These are phyloP conservation scores for Semaprochilodus insignis DNA, from an alignment of 2,797 vertebrate species.

Conservation along the genomic window DNA sequence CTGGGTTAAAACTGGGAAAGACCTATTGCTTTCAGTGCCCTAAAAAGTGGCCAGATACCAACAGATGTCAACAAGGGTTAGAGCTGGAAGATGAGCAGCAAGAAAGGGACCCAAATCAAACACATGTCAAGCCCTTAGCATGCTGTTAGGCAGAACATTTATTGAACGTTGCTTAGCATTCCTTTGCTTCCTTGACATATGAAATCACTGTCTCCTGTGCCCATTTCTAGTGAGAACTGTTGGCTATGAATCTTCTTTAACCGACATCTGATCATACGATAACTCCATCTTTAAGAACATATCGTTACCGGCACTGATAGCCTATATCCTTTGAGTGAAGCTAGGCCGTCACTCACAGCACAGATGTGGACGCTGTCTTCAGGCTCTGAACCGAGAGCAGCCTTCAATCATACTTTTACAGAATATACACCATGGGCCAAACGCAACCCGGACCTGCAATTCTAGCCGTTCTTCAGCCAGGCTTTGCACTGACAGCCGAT, in stretches of 20 bases:
- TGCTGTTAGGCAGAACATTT: constrained; percentile 14
- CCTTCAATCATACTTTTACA: constrained; percentile 46
- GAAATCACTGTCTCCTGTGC: neutral
- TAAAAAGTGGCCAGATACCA: constrained; percentile 7
- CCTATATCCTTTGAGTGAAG: constrained; percentile 4
- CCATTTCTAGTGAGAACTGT: neutral
- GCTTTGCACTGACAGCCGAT: constrained; percentile 52
- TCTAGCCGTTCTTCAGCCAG: constrained; percentile 35
- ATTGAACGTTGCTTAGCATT: neutral
- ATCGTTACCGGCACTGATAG: constrained; percentile 53
- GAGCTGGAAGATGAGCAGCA: neutral
- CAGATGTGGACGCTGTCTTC: neutral
- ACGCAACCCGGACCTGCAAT: constrained; percentile 29
- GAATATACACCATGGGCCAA: constrained; percentile 28
- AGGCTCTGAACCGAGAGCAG: constrained; percentile 35
- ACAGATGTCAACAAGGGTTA: constrained; percentile 14
- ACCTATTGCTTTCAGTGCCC: neutral
- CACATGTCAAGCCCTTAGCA: constrained; percentile 19
- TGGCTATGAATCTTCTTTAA: constrained; percentile 7
- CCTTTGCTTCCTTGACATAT: neutral
- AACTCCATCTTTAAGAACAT: constrained; percentile 16
- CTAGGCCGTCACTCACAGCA: constrained; percentile 5
- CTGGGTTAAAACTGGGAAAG: neutral
- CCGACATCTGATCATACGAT: constrained; percentile 8
- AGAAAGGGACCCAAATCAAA: constrained; percentile 27